phyloP scores from a whole-genome alignment of 2,888 invertebrate species.

The Nasonovia ribisnigri region DNA sequence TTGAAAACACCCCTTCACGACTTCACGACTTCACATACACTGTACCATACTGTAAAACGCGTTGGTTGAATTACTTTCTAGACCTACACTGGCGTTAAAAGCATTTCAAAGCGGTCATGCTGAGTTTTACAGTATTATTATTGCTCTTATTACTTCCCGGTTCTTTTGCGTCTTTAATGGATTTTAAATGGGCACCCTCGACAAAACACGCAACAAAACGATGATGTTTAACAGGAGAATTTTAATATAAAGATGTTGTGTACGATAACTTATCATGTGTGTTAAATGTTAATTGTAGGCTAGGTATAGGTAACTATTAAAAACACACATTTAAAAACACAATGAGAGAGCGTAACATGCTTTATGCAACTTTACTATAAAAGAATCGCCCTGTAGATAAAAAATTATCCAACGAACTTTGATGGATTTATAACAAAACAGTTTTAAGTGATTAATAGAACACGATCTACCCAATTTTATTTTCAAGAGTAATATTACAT shows the following conservation, averaged over 20 bases:
- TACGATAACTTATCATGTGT: not conserved
- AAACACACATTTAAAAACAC: not conserved
- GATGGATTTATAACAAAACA: not conserved
- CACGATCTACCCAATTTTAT: not conserved
- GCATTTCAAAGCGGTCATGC: constrained; percentile 58
- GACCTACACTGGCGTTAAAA: constrained; percentile 53
- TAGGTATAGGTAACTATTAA: not conserved
- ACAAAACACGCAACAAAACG: constrained; percentile 18
- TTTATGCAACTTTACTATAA: not conserved
- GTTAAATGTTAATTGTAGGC: not conserved
- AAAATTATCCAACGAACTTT: not conserved
- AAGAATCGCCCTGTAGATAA: not conserved
- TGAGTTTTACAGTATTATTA: constrained; percentile 60
- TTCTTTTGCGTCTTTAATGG: constrained; percentile 61
- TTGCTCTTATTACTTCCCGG: constrained; percentile 29
- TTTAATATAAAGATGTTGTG: not conserved
- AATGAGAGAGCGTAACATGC: not conserved
- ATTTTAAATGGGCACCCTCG: constrained; percentile 42
- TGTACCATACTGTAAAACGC: not conserved
- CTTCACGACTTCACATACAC: not conserved
- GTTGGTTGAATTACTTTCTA: constrained; percentile 38
- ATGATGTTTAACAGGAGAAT: not conserved
- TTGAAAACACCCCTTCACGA: constrained; percentile 12
- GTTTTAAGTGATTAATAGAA: not conserved
- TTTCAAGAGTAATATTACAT: not conserved